A percentile compares a stretch with the other conserved stretches of the same genome.
Evolutionary conservation across 2,113 vertebrate species (phyloP).

Genomic region (Phalacrocorax pelagicus): DNA sequence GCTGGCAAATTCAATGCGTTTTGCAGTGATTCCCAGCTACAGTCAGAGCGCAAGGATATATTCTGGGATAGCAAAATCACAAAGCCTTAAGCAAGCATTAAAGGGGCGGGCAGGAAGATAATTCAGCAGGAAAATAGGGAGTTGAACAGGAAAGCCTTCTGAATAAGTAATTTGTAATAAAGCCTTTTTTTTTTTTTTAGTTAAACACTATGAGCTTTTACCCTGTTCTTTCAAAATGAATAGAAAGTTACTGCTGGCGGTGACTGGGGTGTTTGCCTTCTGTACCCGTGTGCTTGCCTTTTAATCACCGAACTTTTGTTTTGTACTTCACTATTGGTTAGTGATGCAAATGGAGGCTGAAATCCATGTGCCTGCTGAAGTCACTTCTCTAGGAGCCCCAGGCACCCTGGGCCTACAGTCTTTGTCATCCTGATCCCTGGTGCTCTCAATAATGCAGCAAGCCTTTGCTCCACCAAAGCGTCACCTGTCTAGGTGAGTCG

Average conservation of each 20-base stretch:
- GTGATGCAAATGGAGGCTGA: slow-evolving; percentile 67
- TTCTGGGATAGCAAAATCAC: slow-evolving; percentile 25
- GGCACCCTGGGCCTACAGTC: slow-evolving; percentile 71
- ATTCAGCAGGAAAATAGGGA: slow-evolving; percentile 33
- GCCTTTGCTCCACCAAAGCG: slow-evolving; percentile 84
- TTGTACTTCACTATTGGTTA: slow-evolving; percentile 38
- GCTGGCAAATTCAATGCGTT: neutral
- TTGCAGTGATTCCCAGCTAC: neutral
- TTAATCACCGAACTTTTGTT: slow-evolving; percentile 6
- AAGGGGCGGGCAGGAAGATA: slow-evolving; percentile 3
- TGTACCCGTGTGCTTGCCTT: neutral
- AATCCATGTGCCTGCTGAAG: slow-evolving; percentile 69
- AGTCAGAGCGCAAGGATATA: neutral
- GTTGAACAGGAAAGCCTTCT: slow-evolving; percentile 2
- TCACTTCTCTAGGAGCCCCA: slow-evolving; percentile 72
- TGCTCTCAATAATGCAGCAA: slow-evolving; percentile 76
- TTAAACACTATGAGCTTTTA: neutral
- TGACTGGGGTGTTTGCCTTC: neutral
- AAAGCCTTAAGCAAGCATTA: slow-evolving; percentile 39
- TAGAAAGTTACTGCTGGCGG: neutral
- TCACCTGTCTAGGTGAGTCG: slow-evolving; percentile 92
- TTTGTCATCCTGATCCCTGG: slow-evolving; percentile 71
- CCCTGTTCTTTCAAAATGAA: neutral
- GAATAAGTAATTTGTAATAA: neutral
- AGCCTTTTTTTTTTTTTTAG: neutral